Evolutionary conservation across 2,797 vertebrate species (phyloP).

Genomic region (Varecia variegata): DNA sequence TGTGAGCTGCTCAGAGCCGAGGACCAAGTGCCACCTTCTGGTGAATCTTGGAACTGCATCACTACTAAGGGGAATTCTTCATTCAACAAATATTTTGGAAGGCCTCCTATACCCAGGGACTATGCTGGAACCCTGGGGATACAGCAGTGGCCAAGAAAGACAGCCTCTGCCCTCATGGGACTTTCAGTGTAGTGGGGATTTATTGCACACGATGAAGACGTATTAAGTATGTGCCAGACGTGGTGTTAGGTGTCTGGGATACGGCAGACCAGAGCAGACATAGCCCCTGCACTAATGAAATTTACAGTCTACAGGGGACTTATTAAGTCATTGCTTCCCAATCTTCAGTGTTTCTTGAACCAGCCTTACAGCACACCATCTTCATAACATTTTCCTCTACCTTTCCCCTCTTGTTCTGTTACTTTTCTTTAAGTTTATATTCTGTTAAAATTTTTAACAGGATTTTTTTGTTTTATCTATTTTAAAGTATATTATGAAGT

Average conservation of each 20-base stretch:
- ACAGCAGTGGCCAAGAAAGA: neutral
- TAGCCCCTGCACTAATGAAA: neutral
- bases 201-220: neutral
- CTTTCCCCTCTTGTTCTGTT: neutral
- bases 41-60: constrained; percentile 28
- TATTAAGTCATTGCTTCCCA: neutral
- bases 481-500: constrained; percentile 40
- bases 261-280: neutral
- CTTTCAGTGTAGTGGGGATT: neutral
- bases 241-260: neutral
- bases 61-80: neutral
- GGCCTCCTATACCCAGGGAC: neutral
- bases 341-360: neutral
- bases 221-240: neutral
- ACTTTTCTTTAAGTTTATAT: neutral
- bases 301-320: neutral
- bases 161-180: neutral
- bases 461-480: neutral
- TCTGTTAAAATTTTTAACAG: constrained; percentile 4
- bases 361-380: neutral
- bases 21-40: constrained; percentile 65
- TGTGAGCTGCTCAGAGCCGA: neutral
- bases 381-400: neutral
- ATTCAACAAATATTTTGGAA: neutral
- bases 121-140: neutral